Conservation (phyloP, 2,797 vertebrate genomes). For the Rhinogobio ventralis region DNA sequence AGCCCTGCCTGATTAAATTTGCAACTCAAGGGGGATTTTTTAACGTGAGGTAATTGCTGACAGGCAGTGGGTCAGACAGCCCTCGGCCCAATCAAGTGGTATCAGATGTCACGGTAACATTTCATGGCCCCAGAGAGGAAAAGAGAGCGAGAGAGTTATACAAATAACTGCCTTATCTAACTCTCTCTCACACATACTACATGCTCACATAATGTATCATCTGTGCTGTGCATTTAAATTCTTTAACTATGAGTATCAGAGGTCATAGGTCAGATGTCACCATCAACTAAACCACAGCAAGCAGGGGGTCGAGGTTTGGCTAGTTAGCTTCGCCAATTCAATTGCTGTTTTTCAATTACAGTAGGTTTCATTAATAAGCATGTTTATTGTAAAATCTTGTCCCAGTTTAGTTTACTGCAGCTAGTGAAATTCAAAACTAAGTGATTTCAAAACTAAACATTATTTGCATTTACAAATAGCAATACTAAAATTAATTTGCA, state of each 20-base stretch:
- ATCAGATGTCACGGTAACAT: constrained; percentile 73
- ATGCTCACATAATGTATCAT: constrained; percentile 9
- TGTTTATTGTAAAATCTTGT: neutral
- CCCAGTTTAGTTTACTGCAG: neutral
- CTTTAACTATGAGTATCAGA: constrained; percentile 1
- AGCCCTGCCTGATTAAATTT: constrained; percentile 72
- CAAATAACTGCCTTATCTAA: constrained; percentile 1
- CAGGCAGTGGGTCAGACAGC: constrained; percentile 69
- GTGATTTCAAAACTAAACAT: neutral
- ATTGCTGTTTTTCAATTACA: constrained; percentile 1
- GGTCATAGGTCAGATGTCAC: constrained; percentile 15
- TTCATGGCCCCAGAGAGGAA: constrained; percentile 59
- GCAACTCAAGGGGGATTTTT: constrained; percentile 66
- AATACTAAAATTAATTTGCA: neutral
- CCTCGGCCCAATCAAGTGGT: constrained; percentile 67
- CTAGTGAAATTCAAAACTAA: too few species aligned
- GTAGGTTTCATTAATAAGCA: neutral
- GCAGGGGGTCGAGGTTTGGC: constrained; percentile 39
- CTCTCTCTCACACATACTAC: constrained; percentile 13
- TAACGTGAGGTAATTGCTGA: constrained; percentile 75
- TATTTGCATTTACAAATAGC: neutral
- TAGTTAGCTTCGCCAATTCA: neutral
- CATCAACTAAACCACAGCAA: constrained; percentile 14
- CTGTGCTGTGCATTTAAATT: constrained; percentile 16
- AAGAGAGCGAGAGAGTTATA: constrained; percentile 40